A percentile compares a stretch with the other conserved stretches of the same genome.
Conservation (phyloP, 2,888 invertebrate species). For the Camptogramma bilineatum region DNA sequence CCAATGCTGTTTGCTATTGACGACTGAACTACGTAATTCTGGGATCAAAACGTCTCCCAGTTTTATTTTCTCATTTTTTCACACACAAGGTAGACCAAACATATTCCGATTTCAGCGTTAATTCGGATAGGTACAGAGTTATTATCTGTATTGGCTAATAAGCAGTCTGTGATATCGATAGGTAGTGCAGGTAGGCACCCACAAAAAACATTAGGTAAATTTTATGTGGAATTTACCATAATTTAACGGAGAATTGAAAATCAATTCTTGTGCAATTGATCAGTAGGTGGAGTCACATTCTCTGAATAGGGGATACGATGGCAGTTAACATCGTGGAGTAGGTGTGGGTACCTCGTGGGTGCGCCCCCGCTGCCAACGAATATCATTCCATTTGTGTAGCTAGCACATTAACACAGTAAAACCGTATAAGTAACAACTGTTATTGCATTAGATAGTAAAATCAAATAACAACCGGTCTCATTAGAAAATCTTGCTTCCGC, state of each 20-base stretch:
- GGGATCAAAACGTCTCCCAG: no score
- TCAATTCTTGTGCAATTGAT: slow-evolving; percentile 62
- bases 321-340: slow-evolving; percentile 43
- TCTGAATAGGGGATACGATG: slow-evolving; percentile 61
- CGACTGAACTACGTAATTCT: no score
- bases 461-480: slow-evolving; percentile 17
- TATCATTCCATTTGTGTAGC: slow-evolving; percentile 50
- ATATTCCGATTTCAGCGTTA: no score
- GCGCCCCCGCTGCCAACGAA: slow-evolving; percentile 61
- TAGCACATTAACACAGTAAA: slow-evolving; percentile 51
- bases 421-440: slow-evolving; percentile 4
- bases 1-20: no score
- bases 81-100: not conserved
- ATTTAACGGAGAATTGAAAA: slow-evolving; percentile 62
- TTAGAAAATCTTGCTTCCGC: slow-evolving; percentile 3
- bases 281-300: slow-evolving; percentile 70
- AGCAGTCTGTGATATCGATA: no score
- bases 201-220: slow-evolving; percentile 17
- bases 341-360: slow-evolving; percentile 66
- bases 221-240: slow-evolving; percentile 53
- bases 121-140: no score
- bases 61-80: not conserved
- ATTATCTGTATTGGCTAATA: not conserved
- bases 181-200: not conserved
- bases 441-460: slow-evolving; percentile 6